Evolutionary conservation across 2,888 invertebrate genomes (phyloP), one percentile per base, ranked within the genome.

Genomic region (Eulithis testata): DNA sequence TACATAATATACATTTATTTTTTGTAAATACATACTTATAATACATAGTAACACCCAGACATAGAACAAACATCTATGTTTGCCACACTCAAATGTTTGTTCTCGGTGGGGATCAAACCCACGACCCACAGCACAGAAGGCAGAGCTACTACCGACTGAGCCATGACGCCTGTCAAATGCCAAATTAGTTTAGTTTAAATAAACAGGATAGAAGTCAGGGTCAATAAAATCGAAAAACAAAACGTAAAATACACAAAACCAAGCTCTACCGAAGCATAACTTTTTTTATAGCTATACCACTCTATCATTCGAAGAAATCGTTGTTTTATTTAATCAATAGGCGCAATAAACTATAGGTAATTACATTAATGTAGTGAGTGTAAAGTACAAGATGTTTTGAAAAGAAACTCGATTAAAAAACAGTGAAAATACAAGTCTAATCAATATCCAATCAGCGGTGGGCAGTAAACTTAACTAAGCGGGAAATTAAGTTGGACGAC

Each of bases 391-490:
- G 82, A 86, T 91, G 91, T 90, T 87, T 82, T 84, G 82, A 85
- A 88, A 89, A 89, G 84, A 88, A 89, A 86, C 82, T 84, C 82
- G 83, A 84, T 88, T 69, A 89, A 88, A 84, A 86, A 88, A 82
- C 77, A 78, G 84, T 84, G 88, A 86, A 89, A 90, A 86, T 81
- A 81, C 79, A 82, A 77, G 86, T 91, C 90, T 92, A 93, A 92
- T 93, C 92, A 92, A 92, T 90, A 87, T 90, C 89, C 92, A 92
- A 93, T 93, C 93, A 91, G 82, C 77, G 84, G 75, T 68, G 71
- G 79, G 90, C 76, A 79, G 86, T 92, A 92, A 93, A 93, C 86
- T 91, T 92, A 93, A 93, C 92, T 91, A 89, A 93, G 84, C 93
- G 91, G 76, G 91, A 93, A 93, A 93, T 93, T 92, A 91, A 90